Evolutionary conservation across 1,140 invertebrate species (phyloP).

Genomic region (Formica selysi): DNA sequence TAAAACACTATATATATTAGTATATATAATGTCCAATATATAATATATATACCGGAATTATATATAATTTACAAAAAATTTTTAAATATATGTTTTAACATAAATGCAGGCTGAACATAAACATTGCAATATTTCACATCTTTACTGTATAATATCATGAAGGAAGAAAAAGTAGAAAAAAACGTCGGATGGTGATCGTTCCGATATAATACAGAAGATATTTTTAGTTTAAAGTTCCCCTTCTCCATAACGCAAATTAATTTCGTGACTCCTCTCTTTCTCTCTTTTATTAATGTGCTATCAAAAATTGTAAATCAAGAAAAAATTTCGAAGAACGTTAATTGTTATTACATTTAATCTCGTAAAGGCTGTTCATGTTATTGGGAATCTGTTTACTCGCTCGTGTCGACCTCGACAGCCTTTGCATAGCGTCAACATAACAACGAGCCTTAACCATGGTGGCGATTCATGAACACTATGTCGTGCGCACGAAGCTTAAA

Average conservation of each 20-base stretch:
- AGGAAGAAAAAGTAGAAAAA: background rate
- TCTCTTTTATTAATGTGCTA: background rate
- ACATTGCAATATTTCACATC: background rate
- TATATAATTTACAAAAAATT: background rate
- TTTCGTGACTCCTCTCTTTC: background rate
- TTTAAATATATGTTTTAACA: background rate
- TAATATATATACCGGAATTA: background rate
- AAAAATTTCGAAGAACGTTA: background rate
- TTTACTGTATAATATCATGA: background rate
- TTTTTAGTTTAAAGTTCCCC: background rate
- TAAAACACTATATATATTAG: background rate
- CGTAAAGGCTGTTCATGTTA: background rate
- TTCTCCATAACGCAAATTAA: background rate
- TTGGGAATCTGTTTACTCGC: background rate
- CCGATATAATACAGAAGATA: background rate
- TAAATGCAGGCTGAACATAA: background rate
- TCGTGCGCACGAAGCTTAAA: slow-evolving; percentile 13
- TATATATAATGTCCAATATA: background rate
- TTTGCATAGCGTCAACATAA: background rate
- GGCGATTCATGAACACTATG: slow-evolving; percentile 24
- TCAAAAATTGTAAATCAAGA: background rate
- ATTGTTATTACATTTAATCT: background rate
- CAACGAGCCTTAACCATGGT: background rate
- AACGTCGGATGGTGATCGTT: background rate
- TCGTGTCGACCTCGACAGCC: background rate